phyloP scores from a whole-genome alignment of 2,797 vertebrate genomes.

The Chiloscyllium punctatum region DNA sequence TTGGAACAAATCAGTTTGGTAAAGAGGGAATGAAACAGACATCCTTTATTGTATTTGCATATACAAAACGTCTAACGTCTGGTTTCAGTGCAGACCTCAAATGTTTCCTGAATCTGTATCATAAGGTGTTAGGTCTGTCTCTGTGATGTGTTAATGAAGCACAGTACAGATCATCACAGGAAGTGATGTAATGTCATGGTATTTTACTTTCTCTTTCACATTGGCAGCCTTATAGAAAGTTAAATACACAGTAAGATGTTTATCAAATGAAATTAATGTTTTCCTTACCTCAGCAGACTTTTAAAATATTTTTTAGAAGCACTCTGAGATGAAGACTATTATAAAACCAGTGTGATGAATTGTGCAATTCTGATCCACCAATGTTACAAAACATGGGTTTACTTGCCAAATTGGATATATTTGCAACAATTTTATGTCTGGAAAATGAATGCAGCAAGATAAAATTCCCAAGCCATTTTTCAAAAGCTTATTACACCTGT shows the following conservation, averaged over 20 bases:
- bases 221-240: no score
- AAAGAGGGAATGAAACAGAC: not conserved
- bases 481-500: not conserved
- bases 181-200: no score
- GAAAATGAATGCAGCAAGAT: not conserved
- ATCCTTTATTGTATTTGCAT: not conserved
- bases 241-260: no score
- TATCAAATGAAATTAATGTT: no score
- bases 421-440: not conserved
- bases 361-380: not conserved
- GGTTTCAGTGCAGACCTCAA: not conserved
- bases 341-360: not conserved
- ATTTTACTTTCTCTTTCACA: no score
- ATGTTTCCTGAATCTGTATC: no score
- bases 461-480: not conserved
- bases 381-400: not conserved
- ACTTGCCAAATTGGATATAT: not conserved
- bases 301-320: no score
- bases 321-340: no score
- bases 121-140: no score
- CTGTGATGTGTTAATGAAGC: no score
- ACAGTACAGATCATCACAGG: no score
- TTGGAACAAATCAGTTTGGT: not conserved
- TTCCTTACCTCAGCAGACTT: no score
- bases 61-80: not conserved